These are phyloP conservation scores for Ptychadena robeensis DNA, from an alignment of 2,797 vertebrate species.

Conservation along the genomic window DNA sequence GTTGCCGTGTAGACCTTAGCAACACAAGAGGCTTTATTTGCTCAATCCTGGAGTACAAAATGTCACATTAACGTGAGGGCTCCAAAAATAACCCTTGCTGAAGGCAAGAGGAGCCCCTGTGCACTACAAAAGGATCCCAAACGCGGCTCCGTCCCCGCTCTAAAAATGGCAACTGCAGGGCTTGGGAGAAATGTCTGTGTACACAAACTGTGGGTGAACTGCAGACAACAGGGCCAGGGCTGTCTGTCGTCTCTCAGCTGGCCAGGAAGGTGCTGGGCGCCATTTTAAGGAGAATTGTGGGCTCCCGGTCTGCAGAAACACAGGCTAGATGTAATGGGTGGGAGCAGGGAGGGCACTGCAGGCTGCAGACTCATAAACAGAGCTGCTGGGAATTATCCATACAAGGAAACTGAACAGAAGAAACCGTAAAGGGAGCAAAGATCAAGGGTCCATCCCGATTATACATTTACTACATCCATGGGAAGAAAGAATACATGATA, in stretches of 20 bases:
- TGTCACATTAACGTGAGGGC: slow-evolving; percentile 18
- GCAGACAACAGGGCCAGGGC: neutral
- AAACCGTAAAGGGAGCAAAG: too few species aligned
- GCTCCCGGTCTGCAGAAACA: slow-evolving; percentile 73
- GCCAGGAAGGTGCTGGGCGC: slow-evolving; percentile 80
- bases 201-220: too few species aligned
- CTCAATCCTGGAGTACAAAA: slow-evolving; percentile 39
- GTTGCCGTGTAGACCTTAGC: slow-evolving; percentile 36
- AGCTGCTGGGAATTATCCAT: slow-evolving; percentile 43
- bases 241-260: slow-evolving; percentile 47
- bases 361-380: neutral
- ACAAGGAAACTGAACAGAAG: slow-evolving; percentile 15
- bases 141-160: too few species aligned
- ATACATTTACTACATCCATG: neutral
- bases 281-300: slow-evolving; percentile 86
- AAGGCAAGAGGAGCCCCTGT: neutral
- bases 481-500: neutral
- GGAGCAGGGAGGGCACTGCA: slow-evolving; percentile 66
- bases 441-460: neutral
- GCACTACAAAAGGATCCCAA: too few species aligned
- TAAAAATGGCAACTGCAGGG: too few species aligned
- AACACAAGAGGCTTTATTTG: slow-evolving; percentile 49
- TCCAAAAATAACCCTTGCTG: slow-evolving; percentile 39
- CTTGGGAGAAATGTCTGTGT: too few species aligned
- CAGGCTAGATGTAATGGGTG: neutral